Conservation (phyloP, 2,888 invertebrate genomes). For the Dioctria linearis region DNA sequence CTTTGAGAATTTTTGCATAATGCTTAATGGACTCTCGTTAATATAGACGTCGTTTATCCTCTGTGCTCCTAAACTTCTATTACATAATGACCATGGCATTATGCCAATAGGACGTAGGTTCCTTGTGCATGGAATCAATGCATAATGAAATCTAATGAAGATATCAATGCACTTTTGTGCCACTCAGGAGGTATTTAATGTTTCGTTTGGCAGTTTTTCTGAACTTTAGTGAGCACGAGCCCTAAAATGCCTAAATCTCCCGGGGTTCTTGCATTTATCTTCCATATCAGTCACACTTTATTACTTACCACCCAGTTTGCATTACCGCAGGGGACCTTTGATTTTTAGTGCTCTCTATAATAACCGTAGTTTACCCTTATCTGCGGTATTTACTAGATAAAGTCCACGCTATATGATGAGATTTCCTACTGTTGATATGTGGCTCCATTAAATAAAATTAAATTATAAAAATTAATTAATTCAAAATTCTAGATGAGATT, state of each 20-base stretch:
- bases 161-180: constrained; percentile 25
- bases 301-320: constrained; percentile 31
- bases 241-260: constrained; percentile 18
- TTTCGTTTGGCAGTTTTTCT: constrained; percentile 18
- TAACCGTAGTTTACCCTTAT: too few relatives aligned
- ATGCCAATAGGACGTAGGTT: constrained; percentile 34
- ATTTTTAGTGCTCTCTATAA: too few relatives aligned
- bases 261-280: constrained; percentile 36
- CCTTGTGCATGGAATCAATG: constrained; percentile 36
- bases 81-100: constrained; percentile 43
- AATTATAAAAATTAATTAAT: too few relatives aligned
- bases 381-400: too few relatives aligned
- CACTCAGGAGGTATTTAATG: constrained; percentile 36
- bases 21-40: constrained; percentile 48
- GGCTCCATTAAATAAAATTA: too few relatives aligned
- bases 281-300: constrained; percentile 40
- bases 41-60: constrained; percentile 50
- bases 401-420: too few relatives aligned
- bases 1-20: constrained; percentile 49
- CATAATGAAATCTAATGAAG: constrained; percentile 50
- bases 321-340: background rate
- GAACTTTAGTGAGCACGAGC: background rate
- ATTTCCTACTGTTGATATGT: too few relatives aligned
- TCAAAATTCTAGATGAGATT: too few relatives aligned
- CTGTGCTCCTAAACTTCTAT: constrained; percentile 8